Evolutionary conservation across 2,888 invertebrate species (phyloP).

Genomic region (Ophion ventricosus): DNA sequence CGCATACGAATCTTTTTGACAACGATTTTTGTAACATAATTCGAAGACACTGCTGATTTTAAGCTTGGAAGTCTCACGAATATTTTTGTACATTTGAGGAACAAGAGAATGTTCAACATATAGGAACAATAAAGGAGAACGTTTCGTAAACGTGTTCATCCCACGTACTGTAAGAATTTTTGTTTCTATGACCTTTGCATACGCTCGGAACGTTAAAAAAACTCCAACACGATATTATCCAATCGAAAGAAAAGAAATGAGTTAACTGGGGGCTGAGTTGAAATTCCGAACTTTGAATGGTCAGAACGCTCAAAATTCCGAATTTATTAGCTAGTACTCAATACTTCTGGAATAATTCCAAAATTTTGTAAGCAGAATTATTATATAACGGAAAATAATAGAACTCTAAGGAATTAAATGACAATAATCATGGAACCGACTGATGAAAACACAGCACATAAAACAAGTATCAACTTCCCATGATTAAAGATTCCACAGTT

Average conservation of each 20-base stretch:
- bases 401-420: no score
- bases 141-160: background rate
- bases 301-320: no score
- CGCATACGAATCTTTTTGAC: slow-evolving; percentile 10
- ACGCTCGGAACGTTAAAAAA: no score
- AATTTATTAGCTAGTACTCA: no score
- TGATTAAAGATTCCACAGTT: no score
- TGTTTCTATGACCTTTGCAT: background rate
- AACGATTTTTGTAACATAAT: background rate
- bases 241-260: background rate
- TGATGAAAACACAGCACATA: no score
- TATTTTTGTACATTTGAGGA: slow-evolving; percentile 14
- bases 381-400: no score
- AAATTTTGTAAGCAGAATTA: no score
- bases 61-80: background rate
- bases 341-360: no score
- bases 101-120: background rate
- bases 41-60: background rate
- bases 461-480: no score
- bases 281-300: background rate
- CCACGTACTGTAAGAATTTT: background rate
- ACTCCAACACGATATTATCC: background rate
- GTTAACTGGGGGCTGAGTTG: no score
- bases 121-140: background rate
- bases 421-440: no score